Base-by-base conservation (phyloP, 2,888 invertebrate genomes). In the Apotomis betuletana region DNA sequence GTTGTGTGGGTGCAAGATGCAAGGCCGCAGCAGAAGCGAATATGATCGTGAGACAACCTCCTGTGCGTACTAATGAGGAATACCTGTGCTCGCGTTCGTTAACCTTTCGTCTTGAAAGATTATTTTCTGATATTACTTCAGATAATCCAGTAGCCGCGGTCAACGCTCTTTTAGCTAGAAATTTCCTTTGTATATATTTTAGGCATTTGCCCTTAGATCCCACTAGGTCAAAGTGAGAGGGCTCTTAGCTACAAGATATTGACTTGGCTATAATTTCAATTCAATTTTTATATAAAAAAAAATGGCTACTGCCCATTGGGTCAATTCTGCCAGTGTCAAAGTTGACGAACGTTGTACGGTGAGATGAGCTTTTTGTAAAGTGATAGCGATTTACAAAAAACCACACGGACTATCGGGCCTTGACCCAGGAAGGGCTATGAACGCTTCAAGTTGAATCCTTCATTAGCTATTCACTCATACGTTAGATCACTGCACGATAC, bases 41-140 rank as follows among this genome's bases (percentile, higher is more conserved):
- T 41, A 46, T 55, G 38, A 58, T 41, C 27, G 27, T 13, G 57
- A 44, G 61, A 67, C 57, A 55, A 51, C 9, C 36, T 44, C 15
- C n/a, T 60, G 55, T 41, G 60, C 67, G 70, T 15, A 10, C 44
- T 49, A 62, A 44, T 49, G 60, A 71, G 54, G 59, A 67, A 61
- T 70, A 67, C 61, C 49, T 61, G 60, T 49, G 44, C 36, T 12
- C 27, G 70, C 70, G 70, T 61, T 51, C 61, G 61, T 38, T 67
- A 67, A 67, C 61, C 67, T 55, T 38, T 51, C 54, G 15, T 13
- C 41, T 46, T 46, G 55, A 38, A 38, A 44, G 54, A 65, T 38
- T 36, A n/a, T 9, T 60, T 54, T 38, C 27, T 51, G 3, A 55
- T 55, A 27, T 55, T 55, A 6, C 4, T 49, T 10, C 3, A 49